Conservation (phyloP, 1,140 invertebrate species). For the Dryas iulia region DNA sequence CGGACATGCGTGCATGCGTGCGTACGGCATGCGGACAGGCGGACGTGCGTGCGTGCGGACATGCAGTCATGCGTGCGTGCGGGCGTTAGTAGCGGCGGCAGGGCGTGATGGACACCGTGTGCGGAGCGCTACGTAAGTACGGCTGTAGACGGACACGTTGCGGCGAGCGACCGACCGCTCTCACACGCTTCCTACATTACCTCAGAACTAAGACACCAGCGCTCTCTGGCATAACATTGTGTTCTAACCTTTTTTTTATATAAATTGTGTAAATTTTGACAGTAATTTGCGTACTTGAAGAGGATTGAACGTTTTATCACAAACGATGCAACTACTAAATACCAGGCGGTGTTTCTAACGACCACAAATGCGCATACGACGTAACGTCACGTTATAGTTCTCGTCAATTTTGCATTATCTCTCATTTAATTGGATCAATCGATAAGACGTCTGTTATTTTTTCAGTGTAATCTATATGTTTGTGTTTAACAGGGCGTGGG, state of each 20-base stretch:
- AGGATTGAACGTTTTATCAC: not conserved
- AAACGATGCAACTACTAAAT: constrained; percentile 1
- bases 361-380: constrained; percentile 1
- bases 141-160: constrained; percentile 36
- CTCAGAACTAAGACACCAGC: not conserved
- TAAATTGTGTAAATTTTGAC: not conserved
- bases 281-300: not conserved
- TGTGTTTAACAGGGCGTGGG: constrained; percentile 36
- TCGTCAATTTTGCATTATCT: not conserved
- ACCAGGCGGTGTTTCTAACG: constrained; percentile 3
- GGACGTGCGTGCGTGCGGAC: not conserved
- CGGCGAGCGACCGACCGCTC: constrained; percentile 23
- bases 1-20: not conserved
- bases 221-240: not conserved
- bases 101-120: not conserved
- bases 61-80: not conserved
- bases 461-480: constrained; percentile 1
- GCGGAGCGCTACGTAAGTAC: constrained; percentile 41
- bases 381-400: not conserved
- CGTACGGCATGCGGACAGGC: not conserved
- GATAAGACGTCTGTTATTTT: not conserved
- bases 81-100: not conserved
- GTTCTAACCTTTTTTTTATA: too few relatives aligned
- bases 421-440: not conserved
- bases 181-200: not conserved